phyloP scores from a whole-genome alignment of 1,140 invertebrate species.

The Drosophila obscura region DNA sequence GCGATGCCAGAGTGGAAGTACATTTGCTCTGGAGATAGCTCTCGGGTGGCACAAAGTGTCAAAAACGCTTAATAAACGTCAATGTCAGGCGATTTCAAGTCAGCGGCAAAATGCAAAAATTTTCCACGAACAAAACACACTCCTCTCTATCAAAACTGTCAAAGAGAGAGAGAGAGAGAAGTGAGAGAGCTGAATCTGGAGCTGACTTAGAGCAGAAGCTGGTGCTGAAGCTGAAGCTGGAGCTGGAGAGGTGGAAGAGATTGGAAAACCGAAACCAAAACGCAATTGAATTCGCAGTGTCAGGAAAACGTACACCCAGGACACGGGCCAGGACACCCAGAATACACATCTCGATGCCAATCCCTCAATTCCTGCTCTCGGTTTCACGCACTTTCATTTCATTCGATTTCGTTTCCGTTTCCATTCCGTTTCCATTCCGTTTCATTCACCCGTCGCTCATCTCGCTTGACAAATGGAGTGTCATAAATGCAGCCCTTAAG shows the following conservation, averaged over 20 bases:
- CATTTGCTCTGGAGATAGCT: conserved; percentile 62
- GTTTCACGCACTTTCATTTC: conserved; percentile 66
- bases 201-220: conserved; percentile 8
- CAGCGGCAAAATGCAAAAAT: conserved; percentile 59
- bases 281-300: conserved; percentile 80
- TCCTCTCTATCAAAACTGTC: conserved; percentile 20
- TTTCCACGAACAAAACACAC: conserved; percentile 73
- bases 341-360: conserved; percentile 47
- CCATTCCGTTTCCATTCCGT: conserved; percentile 43
- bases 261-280: conserved; percentile 63
- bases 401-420: conserved; percentile 34
- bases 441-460: conserved; percentile 67
- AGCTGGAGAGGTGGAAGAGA: conserved; percentile 24
- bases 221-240: conserved; percentile 1
- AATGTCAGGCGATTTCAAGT: conserved; percentile 77
- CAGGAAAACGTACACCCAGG: conserved; percentile 34
- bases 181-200: conserved; percentile 11
- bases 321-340: conserved; percentile 44
- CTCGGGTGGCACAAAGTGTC: conserved; percentile 68
- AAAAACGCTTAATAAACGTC: conserved; percentile 83
- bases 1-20: conserved; percentile 26
- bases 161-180: background rate
- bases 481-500: conserved; percentile 83
- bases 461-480: conserved; percentile 81
- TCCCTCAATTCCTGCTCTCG: conserved; percentile 48